Evolutionary conservation across 30 jellyfish, hydroid and myxozoan species (phyloP).

Genomic region (Phacellophora camtschatica): DNA sequence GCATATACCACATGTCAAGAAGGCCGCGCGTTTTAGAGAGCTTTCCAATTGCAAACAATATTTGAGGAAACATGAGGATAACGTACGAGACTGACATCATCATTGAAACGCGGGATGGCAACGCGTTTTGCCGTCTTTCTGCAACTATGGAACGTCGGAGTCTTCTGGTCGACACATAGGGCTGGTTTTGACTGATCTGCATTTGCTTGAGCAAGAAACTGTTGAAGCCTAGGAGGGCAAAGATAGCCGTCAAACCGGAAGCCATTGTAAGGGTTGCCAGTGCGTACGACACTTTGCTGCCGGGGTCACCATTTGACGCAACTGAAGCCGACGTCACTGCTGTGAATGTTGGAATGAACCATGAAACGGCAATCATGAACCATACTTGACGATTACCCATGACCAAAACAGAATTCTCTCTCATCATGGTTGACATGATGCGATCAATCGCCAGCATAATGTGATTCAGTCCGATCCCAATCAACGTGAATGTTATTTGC

Average conservation of each 20-base stretch:
- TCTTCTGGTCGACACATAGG: slow-evolving; percentile 23
- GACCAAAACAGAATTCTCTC: slow-evolving; percentile 1
- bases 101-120: slow-evolving; percentile 42
- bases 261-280: slow-evolving; percentile 59
- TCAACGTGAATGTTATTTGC: slow-evolving; percentile 63
- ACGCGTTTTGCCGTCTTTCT: neutral
- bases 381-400: slow-evolving; percentile 40
- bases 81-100: slow-evolving; percentile 38
- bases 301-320: slow-evolving; percentile 50
- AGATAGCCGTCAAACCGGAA: slow-evolving; percentile 34
- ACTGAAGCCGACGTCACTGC: slow-evolving; percentile 51
- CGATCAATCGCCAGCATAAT: slow-evolving; percentile 71
- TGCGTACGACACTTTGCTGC: slow-evolving; percentile 67
- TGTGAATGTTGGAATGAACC: slow-evolving; percentile 56
- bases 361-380: slow-evolving; percentile 56
- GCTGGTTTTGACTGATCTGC: neutral
- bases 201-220: slow-evolving; percentile 17
- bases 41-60: slow-evolving; percentile 67
- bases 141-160: slow-evolving; percentile 9
- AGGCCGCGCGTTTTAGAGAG: slow-evolving; percentile 62
- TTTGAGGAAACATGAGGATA: slow-evolving; percentile 62
- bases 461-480: slow-evolving; percentile 54
- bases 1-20: slow-evolving; percentile 75
- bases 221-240: slow-evolving; percentile 23
- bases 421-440: slow-evolving; percentile 24